Evolutionary conservation across 1,140 invertebrate genomes (phyloP).

Genomic region (Fopius arisanus): DNA sequence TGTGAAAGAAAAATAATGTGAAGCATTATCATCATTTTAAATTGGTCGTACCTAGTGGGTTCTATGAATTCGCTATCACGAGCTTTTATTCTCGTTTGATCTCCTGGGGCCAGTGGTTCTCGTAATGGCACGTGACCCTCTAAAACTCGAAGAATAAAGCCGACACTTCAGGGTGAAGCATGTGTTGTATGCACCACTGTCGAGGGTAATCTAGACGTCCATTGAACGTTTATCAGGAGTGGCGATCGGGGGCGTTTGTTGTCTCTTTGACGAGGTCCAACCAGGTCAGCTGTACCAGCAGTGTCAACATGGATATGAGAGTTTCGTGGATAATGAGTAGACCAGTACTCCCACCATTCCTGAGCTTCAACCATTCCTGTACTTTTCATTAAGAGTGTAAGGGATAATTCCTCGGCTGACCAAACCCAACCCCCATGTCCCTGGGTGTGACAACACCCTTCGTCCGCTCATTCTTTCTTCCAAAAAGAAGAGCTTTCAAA

Average conservation of each 20-base stretch:
- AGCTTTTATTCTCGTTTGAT: background rate
- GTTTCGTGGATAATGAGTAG: constrained; percentile 5
- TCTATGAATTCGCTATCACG: background rate
- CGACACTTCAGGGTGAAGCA: background rate
- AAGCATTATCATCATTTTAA: constrained; percentile 2
- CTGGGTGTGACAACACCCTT: background rate
- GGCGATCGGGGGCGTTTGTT: background rate
- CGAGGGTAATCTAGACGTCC: background rate
- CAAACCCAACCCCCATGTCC: background rate
- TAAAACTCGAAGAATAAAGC: background rate
- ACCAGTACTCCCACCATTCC: background rate
- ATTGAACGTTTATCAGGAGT: constrained; percentile 8
- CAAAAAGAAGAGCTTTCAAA: no score
- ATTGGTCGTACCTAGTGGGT: background rate
- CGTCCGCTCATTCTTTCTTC: background rate
- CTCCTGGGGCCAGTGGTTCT: background rate
- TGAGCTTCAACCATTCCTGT: background rate
- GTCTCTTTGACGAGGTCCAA: background rate
- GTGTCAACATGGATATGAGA: background rate
- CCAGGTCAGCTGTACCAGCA: background rate
- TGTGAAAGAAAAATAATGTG: background rate
- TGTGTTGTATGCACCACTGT: background rate
- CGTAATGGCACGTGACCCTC: background rate
- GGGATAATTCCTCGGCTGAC: background rate
- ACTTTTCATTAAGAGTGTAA: background rate